phyloP scores from a whole-genome alignment of 1,140 invertebrate genomes.

The Danaus melanippus region DNA sequence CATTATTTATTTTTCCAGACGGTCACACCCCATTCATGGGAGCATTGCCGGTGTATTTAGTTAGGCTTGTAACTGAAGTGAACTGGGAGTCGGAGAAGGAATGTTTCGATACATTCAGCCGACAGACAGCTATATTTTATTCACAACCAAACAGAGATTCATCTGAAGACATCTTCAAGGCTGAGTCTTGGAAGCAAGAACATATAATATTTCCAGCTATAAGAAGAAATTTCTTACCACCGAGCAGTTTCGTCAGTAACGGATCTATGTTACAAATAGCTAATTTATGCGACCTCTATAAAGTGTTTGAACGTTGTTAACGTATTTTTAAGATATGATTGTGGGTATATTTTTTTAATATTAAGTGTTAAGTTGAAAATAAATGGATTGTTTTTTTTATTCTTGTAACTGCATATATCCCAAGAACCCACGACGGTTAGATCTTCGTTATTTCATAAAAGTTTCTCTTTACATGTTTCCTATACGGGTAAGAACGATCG shows the following conservation, averaged over 20 bases:
- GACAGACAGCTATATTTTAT: slow-evolving; percentile 90
- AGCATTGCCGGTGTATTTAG: slow-evolving; percentile 84
- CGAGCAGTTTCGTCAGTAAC: slow-evolving; percentile 81
- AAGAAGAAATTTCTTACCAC: slow-evolving; percentile 85
- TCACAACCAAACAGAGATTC: slow-evolving; percentile 71
- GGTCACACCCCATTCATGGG: slow-evolving; percentile 86
- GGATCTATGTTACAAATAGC: slow-evolving; percentile 86
- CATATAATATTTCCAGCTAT: slow-evolving; percentile 88
- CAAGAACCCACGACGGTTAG: background rate
- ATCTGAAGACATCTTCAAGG: slow-evolving; percentile 47
- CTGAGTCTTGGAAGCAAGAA: slow-evolving; percentile 82
- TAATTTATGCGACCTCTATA: slow-evolving; percentile 89
- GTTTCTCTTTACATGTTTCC: too few relatives aligned
- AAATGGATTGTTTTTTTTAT: slow-evolving; percentile 4
- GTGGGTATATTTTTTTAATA: background rate
- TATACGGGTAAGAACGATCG: too few relatives aligned
- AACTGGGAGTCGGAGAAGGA: slow-evolving; percentile 89
- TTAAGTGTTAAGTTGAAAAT: slow-evolving; percentile 4
- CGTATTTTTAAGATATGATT: background rate
- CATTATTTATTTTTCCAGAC: slow-evolving; percentile 72
- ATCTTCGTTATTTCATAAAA: too few relatives aligned
- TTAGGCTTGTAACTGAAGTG: slow-evolving; percentile 90
- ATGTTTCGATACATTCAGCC: slow-evolving; percentile 89
- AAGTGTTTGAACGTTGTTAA: slow-evolving; percentile 97
- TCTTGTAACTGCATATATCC: background rate